A percentile compares a stretch with the other conserved stretches of the same genome.
Evolutionary conservation across 1,140 invertebrate genomes (phyloP).

Genomic region (Frieseomelitta varia): DNA sequence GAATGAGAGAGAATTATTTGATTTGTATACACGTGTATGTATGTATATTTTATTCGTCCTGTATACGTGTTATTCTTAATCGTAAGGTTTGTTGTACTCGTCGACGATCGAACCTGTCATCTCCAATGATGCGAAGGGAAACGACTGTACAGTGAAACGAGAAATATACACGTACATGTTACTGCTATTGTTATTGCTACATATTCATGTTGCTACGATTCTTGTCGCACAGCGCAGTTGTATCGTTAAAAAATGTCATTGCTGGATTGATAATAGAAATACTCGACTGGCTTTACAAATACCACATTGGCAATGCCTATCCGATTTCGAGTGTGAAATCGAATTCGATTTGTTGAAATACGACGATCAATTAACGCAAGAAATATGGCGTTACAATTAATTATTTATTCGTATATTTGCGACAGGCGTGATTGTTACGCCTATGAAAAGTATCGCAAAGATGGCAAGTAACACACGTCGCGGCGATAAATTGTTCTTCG

Average conservation of each 20-base stretch:
- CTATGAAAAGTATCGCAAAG: neutral
- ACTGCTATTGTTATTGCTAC: neutral
- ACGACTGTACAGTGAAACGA: neutral
- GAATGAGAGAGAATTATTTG: neutral
- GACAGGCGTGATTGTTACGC: neutral
- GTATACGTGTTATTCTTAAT: neutral
- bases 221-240: neutral
- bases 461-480: neutral
- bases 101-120: neutral
- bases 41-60: neutral
- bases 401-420: too few species aligned
- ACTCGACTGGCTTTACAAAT: too few species aligned
- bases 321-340: too few species aligned
- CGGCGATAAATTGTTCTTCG: neutral
- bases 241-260: neutral
- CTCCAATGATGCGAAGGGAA: neutral
- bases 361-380: constrained; percentile 23
- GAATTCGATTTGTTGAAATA: neutral
- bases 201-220: neutral
- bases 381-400: constrained; percentile 49
- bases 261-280: neutral
- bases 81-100: neutral
- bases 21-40: constrained; percentile 5
- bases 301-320: neutral
- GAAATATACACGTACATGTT: neutral